A percentile compares a stretch with the other conserved stretches of the same genome.
These are phyloP conservation scores for Amitus sp. DNA, from an alignment of 2,888 invertebrate genomes.

Conservation along the genomic window DNA sequence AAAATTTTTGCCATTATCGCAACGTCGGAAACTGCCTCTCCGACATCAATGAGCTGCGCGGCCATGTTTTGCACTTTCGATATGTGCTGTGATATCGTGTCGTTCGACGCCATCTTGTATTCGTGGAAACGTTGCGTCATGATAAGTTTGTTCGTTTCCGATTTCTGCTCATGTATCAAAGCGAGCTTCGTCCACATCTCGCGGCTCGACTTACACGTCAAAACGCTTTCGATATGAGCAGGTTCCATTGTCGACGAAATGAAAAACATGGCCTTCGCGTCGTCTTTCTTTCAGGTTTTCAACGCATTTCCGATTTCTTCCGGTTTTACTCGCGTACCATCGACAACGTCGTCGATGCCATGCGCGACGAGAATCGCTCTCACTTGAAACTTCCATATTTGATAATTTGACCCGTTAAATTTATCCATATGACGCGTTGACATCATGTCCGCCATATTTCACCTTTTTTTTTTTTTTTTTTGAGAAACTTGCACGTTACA, in stretches of 20 bases:
- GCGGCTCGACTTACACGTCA: constrained; percentile 26
- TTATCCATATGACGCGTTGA: background rate
- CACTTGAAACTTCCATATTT: constrained; percentile 33
- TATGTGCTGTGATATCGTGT: constrained; percentile 47
- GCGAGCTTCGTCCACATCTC: constrained; percentile 37
- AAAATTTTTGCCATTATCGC: constrained; percentile 42
- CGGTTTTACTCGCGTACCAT: constrained; percentile 10
- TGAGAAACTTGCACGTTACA: no score
- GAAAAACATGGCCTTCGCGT: constrained; percentile 33
- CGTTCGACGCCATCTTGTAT: constrained; percentile 32
- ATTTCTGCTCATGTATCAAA: constrained; percentile 39
- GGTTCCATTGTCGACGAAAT: constrained; percentile 37
- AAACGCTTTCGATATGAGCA: constrained; percentile 23
- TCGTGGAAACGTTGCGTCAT: constrained; percentile 37
- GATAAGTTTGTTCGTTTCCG: constrained; percentile 30
- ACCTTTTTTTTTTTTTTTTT: no score
- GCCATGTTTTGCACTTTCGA: constrained; percentile 49
- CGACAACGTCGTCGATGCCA: constrained; percentile 26
- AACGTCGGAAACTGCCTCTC: constrained; percentile 30
- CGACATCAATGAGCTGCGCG: constrained; percentile 32
- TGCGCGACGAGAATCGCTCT: constrained; percentile 19
- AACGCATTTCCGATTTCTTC: background rate
- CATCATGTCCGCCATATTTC: no score
- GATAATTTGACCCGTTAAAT: constrained; percentile 32
- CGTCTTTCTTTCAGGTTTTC: constrained; percentile 33